Evolutionary conservation across 2,888 invertebrate genomes (phyloP), one percentile per base, ranked within the genome.

Genomic region (Xestia rhomboidea): DNA sequence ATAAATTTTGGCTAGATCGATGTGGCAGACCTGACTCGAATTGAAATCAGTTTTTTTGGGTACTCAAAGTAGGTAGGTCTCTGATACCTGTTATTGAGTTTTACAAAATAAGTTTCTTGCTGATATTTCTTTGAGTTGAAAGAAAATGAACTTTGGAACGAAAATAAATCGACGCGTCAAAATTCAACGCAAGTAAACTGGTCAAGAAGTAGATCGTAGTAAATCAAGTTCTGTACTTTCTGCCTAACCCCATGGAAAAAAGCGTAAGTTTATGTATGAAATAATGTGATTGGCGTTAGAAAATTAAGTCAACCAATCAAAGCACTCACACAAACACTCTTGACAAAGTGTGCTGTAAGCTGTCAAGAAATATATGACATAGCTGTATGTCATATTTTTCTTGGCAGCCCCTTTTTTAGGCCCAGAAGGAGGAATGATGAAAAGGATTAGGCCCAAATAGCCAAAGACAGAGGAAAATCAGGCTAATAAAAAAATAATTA

Each of bases 1-100:
- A 63, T 63, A 63, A 15, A 63, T 63, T 69, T n/a, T 1, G 2
- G n/a, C 6, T 49, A 27, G 24, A 78, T 71, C 30, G n/a, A 66
- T 49, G n/a, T 21, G 41, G n/a, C 24, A 24, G 18, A 44, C 57
- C n/a, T 78, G 78, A 70, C 49, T 34, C 0, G 64, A 70, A 78
- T 70, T 41, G 3, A 44, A 78, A 64, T 46, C 30, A 46, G 30
- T 30, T 64, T 64, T 34, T 76, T 30, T 27, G 15, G 15, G 5
- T 10, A 1, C 30, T 49, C 1, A 21, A 69, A 8, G 3, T 15
- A 30, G 4, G 30, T 46, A 30, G 27, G 21, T 77, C 38, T 49
- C 21, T n/a, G 18, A 66, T 57, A 30, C 30, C 11, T n/a, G 24
- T 66, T 49, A 38, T 66, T 76, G 2, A 66, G 27, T 66, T 30